Evolutionary conservation across 1,140 invertebrate genomes (phyloP), one percentile per base, ranked within the genome.

Genomic region (Drosophila quadrilineata): DNA sequence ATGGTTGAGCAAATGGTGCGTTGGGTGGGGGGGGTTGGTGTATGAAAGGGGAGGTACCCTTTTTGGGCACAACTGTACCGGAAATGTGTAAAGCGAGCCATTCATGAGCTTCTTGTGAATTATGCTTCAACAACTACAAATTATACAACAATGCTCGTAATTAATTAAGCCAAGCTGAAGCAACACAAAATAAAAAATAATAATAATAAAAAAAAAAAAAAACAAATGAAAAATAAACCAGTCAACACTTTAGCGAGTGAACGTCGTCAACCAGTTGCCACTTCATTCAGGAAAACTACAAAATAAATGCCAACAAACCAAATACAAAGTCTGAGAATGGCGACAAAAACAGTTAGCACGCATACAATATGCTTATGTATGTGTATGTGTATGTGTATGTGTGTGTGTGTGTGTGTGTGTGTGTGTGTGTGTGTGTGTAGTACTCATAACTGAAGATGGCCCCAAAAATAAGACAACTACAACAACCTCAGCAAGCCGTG

Each of bases 261-360:
- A n/a, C 6, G 21, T 16, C 40, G 36, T 21, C 36, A 41, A 38
- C 46, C 28, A 56, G 58, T 50, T 49, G 53, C 52, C 56, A 62
- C 35, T 84, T 84, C 79, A 85, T 85, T 85, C 79, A 84, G 74
- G 79, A 84, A 84, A 85, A n/a, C n/a, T n/a, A n/a, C n/a, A n/a
- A 85, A 64, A 48, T 8, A 67, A 0, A 14, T 6, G 10, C 33
- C 14, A 8, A 2, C 33, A 36, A 14, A 38, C 31, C 31, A 33
- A n/a, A 33, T 12, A 33, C 31, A 38, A 26, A 26, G 6, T 10
- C 58, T 64, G 68, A 77, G 76, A 82, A 62, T 71, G 70, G 64
- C 79, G 60, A 69, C 66, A 69, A 74, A 79, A 71, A 85, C 59
- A 84, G 70, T 80, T 76, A 79, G 54, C 50, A 62, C 46, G 38